Percentiles rank a stretch among this genome's conserved stretches.
These are phyloP conservation scores for Anguilla anguilla DNA, from an alignment of 2,797 vertebrate species.

Conservation along the genomic window DNA sequence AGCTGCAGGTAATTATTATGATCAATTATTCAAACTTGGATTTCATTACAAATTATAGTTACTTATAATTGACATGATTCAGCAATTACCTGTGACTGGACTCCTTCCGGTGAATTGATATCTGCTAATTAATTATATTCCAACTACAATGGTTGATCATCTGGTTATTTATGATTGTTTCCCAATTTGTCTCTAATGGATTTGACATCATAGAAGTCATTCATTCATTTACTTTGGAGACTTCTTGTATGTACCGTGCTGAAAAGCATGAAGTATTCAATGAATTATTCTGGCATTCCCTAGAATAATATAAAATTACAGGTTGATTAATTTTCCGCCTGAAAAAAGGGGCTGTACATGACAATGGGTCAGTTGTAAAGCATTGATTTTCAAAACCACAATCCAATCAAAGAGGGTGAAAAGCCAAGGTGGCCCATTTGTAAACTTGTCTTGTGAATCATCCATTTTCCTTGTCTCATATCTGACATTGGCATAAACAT, in stretches of 20 bases:
- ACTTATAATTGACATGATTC: conserved; percentile 1
- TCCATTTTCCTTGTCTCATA: background rate
- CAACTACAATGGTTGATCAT: background rate
- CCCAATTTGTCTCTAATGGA: background rate
- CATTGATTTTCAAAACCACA: background rate
- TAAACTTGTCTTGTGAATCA: background rate
- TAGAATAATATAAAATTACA: background rate
- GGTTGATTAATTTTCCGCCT: background rate
- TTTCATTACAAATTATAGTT: conserved; percentile 10
- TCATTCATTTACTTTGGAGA: background rate
- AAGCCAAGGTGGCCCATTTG: background rate
- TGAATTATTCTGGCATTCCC: background rate
- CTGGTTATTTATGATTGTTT: background rate
- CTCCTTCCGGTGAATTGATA: background rate
- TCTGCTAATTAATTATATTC: background rate
- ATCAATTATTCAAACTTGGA: conserved; percentile 6
- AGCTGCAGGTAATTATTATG: background rate
- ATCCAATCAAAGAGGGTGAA: background rate
- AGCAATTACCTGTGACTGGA: background rate
- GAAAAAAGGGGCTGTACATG: background rate
- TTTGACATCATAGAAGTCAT: background rate
- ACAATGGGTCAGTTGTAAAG: background rate
- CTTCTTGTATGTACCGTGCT: background rate
- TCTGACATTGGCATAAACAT: background rate
- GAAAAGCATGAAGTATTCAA: background rate